A percentile compares a stretch with the other conserved stretches of the same genome.
Evolutionary conservation across 2,888 invertebrate genomes (phyloP).

Genomic region (Synanthedon andrenaeformis): DNA sequence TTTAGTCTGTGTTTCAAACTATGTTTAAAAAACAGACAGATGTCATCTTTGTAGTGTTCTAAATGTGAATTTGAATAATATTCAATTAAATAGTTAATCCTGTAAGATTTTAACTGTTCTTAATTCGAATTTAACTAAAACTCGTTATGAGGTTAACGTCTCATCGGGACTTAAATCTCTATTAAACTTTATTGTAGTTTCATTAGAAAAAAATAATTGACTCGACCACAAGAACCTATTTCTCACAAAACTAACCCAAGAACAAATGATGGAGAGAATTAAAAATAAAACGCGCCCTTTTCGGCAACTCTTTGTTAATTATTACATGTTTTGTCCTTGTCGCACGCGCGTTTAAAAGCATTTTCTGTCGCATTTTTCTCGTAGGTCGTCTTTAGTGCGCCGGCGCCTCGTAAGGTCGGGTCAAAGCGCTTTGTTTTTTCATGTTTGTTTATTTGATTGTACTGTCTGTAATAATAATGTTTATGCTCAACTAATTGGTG

Average conservation of each 20-base stretch:
- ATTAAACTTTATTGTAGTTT: conserved; percentile 16
- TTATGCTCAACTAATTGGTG: conserved; percentile 61
- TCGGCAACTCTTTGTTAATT: conserved; percentile 66
- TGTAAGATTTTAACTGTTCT: background rate
- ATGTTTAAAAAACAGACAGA: too few species aligned
- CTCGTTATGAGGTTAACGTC: background rate
- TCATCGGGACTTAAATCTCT: conserved; percentile 4
- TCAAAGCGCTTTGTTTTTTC: conserved; percentile 15
- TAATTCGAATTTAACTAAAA: background rate
- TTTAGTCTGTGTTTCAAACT: too few species aligned
- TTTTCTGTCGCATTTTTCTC: conserved; percentile 2
- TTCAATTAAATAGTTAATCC: too few species aligned
- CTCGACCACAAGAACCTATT: conserved; percentile 12
- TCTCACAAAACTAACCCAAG: conserved; percentile 37
- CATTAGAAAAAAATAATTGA: conserved; percentile 26
- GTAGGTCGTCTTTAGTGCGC: conserved; percentile 9
- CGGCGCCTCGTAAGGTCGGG: conserved; percentile 5
- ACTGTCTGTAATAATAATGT: conserved; percentile 58
- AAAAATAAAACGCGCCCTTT: conserved; percentile 41
- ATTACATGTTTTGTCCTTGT: conserved; percentile 21
- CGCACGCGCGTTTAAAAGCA: conserved; percentile 3
- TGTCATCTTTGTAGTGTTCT: too few species aligned
- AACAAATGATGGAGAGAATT: conserved; percentile 47
- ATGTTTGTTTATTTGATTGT: conserved; percentile 43
- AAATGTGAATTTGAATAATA: too few species aligned